A percentile compares a stretch with the other conserved stretches of the same genome.
Conservation (phyloP, 2,888 invertebrate genomes). For the Koerneria pararmatus region DNA sequence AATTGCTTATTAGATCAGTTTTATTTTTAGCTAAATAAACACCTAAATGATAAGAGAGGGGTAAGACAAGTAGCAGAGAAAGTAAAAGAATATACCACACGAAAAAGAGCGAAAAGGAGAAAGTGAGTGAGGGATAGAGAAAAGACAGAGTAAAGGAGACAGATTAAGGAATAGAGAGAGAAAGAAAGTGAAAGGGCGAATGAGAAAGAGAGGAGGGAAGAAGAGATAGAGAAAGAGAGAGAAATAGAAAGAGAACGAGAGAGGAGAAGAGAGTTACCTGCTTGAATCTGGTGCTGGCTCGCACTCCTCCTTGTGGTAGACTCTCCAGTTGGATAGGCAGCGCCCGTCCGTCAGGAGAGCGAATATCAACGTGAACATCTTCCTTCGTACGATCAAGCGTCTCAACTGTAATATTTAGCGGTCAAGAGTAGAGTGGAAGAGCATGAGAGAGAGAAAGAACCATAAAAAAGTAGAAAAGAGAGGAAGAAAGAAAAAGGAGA, state of each 20-base stretch:
- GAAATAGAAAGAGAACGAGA: too few relatives aligned
- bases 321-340: slow-evolving; percentile 45
- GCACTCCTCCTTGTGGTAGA: slow-evolving; percentile 36
- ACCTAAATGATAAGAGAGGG: background rate
- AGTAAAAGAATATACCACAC: too few relatives aligned
- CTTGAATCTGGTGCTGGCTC: slow-evolving; percentile 42
- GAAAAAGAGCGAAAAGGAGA: too few relatives aligned
- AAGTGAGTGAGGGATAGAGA: too few relatives aligned
- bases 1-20: background rate
- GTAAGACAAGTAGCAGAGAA: too few relatives aligned
- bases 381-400: slow-evolving; percentile 29
- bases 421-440: background rate
- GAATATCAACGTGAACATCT: slow-evolving; percentile 44
- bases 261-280: slow-evolving; percentile 24
- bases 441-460: background rate
- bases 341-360: slow-evolving; percentile 39
- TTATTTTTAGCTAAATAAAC: background rate
- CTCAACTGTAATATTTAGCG: slow-evolving; percentile 21
- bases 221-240: too few relatives aligned
- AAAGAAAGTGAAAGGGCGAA: too few relatives aligned
- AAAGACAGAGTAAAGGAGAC: too few relatives aligned
- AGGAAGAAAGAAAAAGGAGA: background rate
- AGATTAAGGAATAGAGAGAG: too few relatives aligned
- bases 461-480: background rate
- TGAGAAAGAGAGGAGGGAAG: too few relatives aligned